Base-by-base conservation (phyloP, 2,888 invertebrate genomes). In the Zaprionus bogoriensis region DNA sequence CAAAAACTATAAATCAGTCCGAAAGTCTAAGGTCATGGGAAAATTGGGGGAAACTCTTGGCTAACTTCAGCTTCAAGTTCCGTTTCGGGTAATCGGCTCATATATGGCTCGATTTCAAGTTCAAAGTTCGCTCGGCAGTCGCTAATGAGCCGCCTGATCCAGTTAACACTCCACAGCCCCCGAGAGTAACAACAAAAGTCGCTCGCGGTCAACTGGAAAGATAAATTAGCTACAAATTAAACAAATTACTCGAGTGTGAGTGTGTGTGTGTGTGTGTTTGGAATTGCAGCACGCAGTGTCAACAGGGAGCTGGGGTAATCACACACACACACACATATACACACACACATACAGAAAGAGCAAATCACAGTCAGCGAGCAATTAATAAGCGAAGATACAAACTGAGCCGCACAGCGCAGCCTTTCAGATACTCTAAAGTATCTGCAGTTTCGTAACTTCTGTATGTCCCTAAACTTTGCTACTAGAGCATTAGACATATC, bases 221-320 rank as follows among this genome's bases (percentile, higher is more conserved):
- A 79, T 81, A 81, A 84, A 84, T 79, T 84, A 62, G 64, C 68
- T 62, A 57, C 75, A 66, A 72, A 74, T 84, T 79, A 74, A 72
- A 84, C 67, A 78, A 74, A 84, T 80, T 67, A 69, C 47, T 61
- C 38, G 20, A 67, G 47, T 48, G 27, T 45, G 38, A 55, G 28
- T 50, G 30, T 69, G 45, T 48, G 12, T 45, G 30, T 46, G 28
- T 47, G 39, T 14, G 10, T 41, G 14, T 25, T 41, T 30, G 27
- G 28, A 67, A 63, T 44, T 61, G 54, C 67, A 59, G 72, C 58
- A 72, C 62, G 73, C 57, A 64, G 39, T 51, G 38, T 57, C 38
- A 44, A 19, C 55, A 45, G 55, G 46, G 38, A 39, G 61, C 53
- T 2, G 41, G 22, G 6, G 22, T 4, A 39, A 0, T 7, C 7